Conservation (phyloP, 2,888 invertebrate species). For the Macropis europaea region DNA sequence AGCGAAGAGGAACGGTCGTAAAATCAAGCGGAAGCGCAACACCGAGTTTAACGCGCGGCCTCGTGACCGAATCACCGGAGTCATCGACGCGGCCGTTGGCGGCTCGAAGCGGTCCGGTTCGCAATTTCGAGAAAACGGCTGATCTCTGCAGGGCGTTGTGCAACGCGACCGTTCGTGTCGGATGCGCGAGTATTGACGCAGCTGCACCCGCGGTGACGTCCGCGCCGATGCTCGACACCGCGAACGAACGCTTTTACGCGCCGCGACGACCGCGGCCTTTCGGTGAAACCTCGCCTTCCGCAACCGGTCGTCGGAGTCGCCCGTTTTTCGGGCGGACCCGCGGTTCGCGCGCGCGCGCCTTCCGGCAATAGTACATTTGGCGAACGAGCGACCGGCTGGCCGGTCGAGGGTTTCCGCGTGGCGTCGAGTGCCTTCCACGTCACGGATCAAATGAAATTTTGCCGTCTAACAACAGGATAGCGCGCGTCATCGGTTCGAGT, state of each 20-base stretch:
- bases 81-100: conserved; percentile 40
- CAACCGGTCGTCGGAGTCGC: too few relatives aligned
- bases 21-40: conserved; percentile 37
- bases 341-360: conserved; percentile 8
- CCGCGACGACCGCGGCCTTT: background rate
- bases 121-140: conserved; percentile 27
- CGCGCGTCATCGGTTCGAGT: conserved; percentile 70
- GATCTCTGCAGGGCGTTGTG: conserved; percentile 15
- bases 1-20: conserved; percentile 17
- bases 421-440: conserved; percentile 40
- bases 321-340: conserved; percentile 21
- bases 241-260: background rate
- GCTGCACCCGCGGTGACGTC: conserved; percentile 6
- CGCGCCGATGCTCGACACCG: background rate
- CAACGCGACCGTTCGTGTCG: background rate
- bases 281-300: background rate
- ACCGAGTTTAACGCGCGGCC: conserved; percentile 37
- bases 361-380: conserved; percentile 13
- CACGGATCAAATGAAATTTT: conserved; percentile 70
- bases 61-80: conserved; percentile 44
- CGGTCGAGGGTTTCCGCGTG: conserved; percentile 39
- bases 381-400: conserved; percentile 22
- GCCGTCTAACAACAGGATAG: conserved; percentile 63
- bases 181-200: conserved; percentile 7
- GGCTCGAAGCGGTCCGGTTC: conserved; percentile 15